Evolutionary conservation across 2,888 invertebrate genomes (phyloP).

Genomic region (Apodemia hepburni): DNA sequence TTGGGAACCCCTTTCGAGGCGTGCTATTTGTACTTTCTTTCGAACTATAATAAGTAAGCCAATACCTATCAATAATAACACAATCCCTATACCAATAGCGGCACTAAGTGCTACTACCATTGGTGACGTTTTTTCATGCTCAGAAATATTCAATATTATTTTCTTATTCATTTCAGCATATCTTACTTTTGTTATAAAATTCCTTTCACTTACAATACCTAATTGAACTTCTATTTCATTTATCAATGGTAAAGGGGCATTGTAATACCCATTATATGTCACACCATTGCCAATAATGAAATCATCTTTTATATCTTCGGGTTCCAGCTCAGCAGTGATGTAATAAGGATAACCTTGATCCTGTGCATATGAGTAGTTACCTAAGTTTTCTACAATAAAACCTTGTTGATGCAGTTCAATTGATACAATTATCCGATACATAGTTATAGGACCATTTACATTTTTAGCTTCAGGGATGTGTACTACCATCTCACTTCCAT

Average conservation of each 20-base stretch:
- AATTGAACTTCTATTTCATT: constrained; percentile 84
- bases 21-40: constrained; percentile 62
- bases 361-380: constrained; percentile 83
- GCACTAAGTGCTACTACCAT: constrained; percentile 76
- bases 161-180: constrained; percentile 81
- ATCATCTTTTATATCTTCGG: constrained; percentile 81
- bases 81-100: constrained; percentile 85
- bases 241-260: constrained; percentile 84
- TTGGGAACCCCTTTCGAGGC: constrained; percentile 70
- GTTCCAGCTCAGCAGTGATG: constrained; percentile 89
- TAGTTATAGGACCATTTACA: constrained; percentile 88
- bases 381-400: constrained; percentile 81
- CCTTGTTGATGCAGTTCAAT: constrained; percentile 82
- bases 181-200: constrained; percentile 82
- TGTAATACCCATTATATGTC: constrained; percentile 87
- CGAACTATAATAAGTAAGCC: constrained; percentile 82
- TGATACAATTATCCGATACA: constrained; percentile 87
- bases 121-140: constrained; percentile 66
- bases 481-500: constrained; percentile 82
- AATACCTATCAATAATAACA: constrained; percentile 83
- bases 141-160: constrained; percentile 74
- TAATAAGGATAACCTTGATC: constrained; percentile 88
- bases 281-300: constrained; percentile 90
- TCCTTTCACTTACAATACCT: constrained; percentile 85
- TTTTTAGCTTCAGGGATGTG: constrained; percentile 84